phyloP scores from a whole-genome alignment of 2,797 vertebrate species.

The Cryptoblepharus egeriae region DNA sequence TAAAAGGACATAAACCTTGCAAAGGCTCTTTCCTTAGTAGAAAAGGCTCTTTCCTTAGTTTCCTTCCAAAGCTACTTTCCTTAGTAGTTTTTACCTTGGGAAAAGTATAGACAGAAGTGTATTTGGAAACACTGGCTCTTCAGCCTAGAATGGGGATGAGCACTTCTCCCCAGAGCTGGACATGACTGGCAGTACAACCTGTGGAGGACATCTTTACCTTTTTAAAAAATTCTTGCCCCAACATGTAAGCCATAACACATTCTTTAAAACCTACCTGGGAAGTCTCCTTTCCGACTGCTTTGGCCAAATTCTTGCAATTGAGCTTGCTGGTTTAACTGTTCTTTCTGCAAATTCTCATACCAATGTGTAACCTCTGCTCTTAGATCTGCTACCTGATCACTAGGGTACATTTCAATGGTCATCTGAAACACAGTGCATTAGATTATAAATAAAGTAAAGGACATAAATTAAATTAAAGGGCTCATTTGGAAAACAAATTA shows the following conservation, averaged over 20 bases:
- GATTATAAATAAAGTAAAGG: constrained; percentile 19
- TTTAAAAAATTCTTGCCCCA: too few relatives aligned
- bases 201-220: too few relatives aligned
- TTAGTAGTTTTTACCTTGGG: neutral
- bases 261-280: constrained; percentile 84
- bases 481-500: constrained; percentile 25
- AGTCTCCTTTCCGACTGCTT: constrained; percentile 92
- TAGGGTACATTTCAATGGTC: constrained; percentile 99
- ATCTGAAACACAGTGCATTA: constrained; percentile 82
- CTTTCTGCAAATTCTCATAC: constrained; percentile 99
- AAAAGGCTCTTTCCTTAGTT: too few relatives aligned
- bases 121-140: too few relatives aligned
- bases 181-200: too few relatives aligned
- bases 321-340: constrained; percentile 98
- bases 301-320: constrained; percentile 98
- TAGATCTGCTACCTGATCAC: constrained; percentile 97
- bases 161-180: too few relatives aligned
- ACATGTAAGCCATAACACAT: neutral
- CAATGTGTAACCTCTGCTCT: constrained; percentile 98
- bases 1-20: too few relatives aligned
- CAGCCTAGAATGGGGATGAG: too few relatives aligned
- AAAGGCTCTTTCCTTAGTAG: neutral
- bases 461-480: constrained; percentile 23
- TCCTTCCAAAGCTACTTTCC: neutral
- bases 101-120: neutral